Percentiles rank a stretch among this genome's conserved stretches.
Evolutionary conservation across 2,797 vertebrate species (phyloP).

Genomic region (Xenentodon cancila): DNA sequence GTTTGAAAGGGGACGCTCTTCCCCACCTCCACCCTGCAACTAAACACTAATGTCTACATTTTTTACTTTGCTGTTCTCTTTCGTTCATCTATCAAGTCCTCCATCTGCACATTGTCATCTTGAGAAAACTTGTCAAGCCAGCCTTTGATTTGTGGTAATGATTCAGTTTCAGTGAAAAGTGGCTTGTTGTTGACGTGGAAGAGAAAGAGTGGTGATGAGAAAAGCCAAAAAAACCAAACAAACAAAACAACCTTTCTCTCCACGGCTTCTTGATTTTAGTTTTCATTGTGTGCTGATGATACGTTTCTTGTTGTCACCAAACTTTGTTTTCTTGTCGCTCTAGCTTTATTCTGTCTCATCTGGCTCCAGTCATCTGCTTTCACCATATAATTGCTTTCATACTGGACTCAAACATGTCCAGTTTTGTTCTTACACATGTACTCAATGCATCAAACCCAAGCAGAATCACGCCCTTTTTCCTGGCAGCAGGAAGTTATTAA

Average conservation of each 20-base stretch:
- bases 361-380: background rate
- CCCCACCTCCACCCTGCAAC: background rate
- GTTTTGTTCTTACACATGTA: conserved; percentile 9
- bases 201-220: no score
- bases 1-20: conserved; percentile 23
- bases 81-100: conserved; percentile 23
- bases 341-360: conserved; percentile 5
- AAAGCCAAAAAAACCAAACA: no score
- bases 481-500: conserved; percentile 10
- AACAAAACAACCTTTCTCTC: no score
- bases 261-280: no score
- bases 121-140: conserved; percentile 25
- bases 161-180: no score
- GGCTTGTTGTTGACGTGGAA: no score
- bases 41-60: conserved; percentile 7
- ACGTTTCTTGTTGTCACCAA: conserved; percentile 28
- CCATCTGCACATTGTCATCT: conserved; percentile 18
- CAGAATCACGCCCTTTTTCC: no score
- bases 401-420: conserved; percentile 11
- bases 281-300: conserved; percentile 40
- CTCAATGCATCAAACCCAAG: conserved; percentile 20
- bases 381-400: conserved; percentile 33
- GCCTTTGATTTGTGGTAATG: no score
- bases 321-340: background rate
- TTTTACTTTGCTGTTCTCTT: conserved; percentile 32